Evolutionary conservation across 2,888 invertebrate genomes (phyloP), one percentile per base, ranked within the genome.

Genomic region (Ametastegia equiseti): DNA sequence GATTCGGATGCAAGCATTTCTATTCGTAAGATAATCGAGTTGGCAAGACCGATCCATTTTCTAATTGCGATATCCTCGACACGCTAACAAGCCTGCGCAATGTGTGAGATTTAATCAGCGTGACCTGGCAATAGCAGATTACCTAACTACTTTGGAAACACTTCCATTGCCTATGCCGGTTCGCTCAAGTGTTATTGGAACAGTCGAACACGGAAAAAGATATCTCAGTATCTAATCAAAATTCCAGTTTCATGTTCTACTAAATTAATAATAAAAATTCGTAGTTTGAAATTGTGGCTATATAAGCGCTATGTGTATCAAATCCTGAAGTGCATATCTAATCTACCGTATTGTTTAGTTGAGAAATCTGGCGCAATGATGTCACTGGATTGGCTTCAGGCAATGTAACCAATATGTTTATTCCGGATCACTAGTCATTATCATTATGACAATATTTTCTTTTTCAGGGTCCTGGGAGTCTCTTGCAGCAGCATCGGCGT

Each of bases 401-500:
- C 33, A 75, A 75, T 36, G 75, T 75, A 75, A 75, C 75, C 50
- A 47, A 71, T 1, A 54, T 54, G 15, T 36, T 23, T 71, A 47
- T 15, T 3, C 1, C 3, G 23, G 4, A 47, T 36, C 11, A 27
- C 50, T 54, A 36, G 54, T 23, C 5, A 39, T 54, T 27, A 54
- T 47, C 9, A 0, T 54, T 5, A 27, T 15, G 19, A 36, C 42
- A 60, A 39, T n/a, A 27, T n/a, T 27, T 45, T 77, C 0, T 23
- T 75, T 87, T 87, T 78, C 86, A 91, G 90, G 85, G 87, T 90
- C 87, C 81, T 88, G 50, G 86, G 86, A 30, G 82, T 89, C 67
- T 87, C 88, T 54, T 89, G 88, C 81, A 88, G 87, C 80, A 88
- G 88, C 81, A 82, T 86, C 9, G 88, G 87, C 79, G 85, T 89